Evolutionary conservation across 2,888 invertebrate genomes (phyloP).

Genomic region (Anoplius nigerrimus): DNA sequence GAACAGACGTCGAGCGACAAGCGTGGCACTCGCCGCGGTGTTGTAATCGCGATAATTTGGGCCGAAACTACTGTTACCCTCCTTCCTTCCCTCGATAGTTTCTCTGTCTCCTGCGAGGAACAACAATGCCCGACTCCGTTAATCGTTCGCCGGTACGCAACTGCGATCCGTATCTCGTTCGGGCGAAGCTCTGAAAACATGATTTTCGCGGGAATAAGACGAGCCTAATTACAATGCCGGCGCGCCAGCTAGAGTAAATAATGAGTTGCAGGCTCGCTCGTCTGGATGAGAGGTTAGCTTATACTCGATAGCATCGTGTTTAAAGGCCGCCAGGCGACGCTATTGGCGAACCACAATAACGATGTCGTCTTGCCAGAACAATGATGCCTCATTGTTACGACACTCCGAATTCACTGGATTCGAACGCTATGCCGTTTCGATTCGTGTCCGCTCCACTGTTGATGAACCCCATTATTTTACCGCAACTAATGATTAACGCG

Average conservation of each 20-base stretch:
- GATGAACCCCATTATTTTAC: too few relatives aligned
- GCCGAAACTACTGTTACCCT: slow-evolving; percentile 40
- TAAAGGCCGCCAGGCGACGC: not conserved
- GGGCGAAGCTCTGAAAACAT: slow-evolving; percentile 55
- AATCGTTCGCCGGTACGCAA: slow-evolving; percentile 63
- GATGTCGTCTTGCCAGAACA: too few relatives aligned
- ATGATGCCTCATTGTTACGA: too few relatives aligned
- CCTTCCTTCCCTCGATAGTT: slow-evolving; percentile 49
- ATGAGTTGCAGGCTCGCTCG: slow-evolving; percentile 37
- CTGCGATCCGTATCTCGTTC: slow-evolving; percentile 62
- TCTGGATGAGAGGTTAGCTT: slow-evolving; percentile 44
- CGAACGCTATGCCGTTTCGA: too few relatives aligned
- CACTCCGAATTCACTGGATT: too few relatives aligned
- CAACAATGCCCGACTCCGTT: slow-evolving; percentile 62
- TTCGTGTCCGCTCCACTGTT: too few relatives aligned
- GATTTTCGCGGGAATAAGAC: slow-evolving; percentile 60
- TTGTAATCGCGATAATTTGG: slow-evolving; percentile 41
- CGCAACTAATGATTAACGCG: too few relatives aligned
- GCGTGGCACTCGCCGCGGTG: slow-evolving; percentile 17
- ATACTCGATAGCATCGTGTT: slow-evolving; percentile 40
- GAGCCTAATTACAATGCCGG: slow-evolving; percentile 57
- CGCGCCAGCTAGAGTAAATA: slow-evolving; percentile 46
- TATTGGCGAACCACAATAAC: slow-evolving; percentile 7
- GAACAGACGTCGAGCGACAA: too few relatives aligned
- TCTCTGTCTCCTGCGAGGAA: slow-evolving; percentile 50